Evolutionary conservation across 1,140 invertebrate genomes (phyloP), one percentile per base, ranked within the genome.

Genomic region (Hyles euphorbiae): DNA sequence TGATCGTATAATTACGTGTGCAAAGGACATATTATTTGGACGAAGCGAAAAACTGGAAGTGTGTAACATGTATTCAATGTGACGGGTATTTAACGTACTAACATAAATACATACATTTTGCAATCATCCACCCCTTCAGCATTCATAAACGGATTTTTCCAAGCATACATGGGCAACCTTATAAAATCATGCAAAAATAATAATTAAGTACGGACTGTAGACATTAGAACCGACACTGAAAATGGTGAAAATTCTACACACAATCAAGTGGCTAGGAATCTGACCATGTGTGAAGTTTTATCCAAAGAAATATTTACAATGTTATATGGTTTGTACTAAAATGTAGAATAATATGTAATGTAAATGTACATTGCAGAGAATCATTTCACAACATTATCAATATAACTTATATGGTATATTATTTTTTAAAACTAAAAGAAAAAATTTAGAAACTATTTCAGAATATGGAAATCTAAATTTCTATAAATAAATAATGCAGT

Each of bases 21-120:
- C 33, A 60, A 11, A 60, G 36, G 36, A 40, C 51, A 54, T 33
- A 60, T 43, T 53, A 34, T 53, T 54, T 54, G 45, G 45, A 49
- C 49, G 34, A 53, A 54, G 52, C 52, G 48, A 56, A 56, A 48
- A 54, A 49, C n/a, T 7, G 43, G 45, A 50, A 53, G 60, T 62
- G 56, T 58, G 44, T 54, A 45, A 63, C 54, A 63, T 44, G 53
- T 53, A 53, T 45, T 40, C 52, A 57, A 43, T 52, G 60, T 57
- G 51, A 54, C 55, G 40, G 34, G 34, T 52, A 53, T 55, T 47
- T 3, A 52, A 52, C 50, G 34, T 52, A 52, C 50, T 34, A 10
- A 34, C n/a, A 65, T 56, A 63, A 59, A 68, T 62, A 65, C 36
- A 65, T 68, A 40, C 4, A 63, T 22, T 43, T 61, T 53, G 49